Evolutionary conservation across 2,113 vertebrate genomes (phyloP), one percentile per base, ranked within the genome.

Genomic region (Tenebrosternarchus preto): DNA sequence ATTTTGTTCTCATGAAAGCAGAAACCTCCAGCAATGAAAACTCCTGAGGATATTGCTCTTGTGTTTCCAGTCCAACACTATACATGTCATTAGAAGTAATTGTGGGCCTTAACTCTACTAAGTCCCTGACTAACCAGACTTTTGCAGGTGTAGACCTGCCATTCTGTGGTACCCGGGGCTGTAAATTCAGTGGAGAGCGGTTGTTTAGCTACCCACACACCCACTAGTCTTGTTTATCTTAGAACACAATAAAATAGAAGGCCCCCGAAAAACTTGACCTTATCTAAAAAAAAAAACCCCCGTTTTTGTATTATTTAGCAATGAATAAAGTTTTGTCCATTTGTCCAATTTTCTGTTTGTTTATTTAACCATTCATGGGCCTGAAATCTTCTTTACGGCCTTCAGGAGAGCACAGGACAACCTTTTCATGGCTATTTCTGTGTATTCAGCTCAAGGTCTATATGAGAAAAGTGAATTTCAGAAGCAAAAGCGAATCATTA

Each of bases 131-230:
- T 31, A 66, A 20, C 33, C 63, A 66, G 63, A 66, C 63, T 0
- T 50, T 66, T 33, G 29, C 63, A 64, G 61, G 61, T 64, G 61
- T 19, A 64, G 61, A 19, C 61, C 17, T 64, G 61, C 61, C 61
- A 64, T 64, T 64, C 59, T 27, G 9, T n/a, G 29, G 24, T 64
- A 64, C 61, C 61, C 19, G 61, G 61, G 19, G 61, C 16, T 31
- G 12, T 64, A 27, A 64, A 63, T 63, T 63, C 25, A 29, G 12
- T 63, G 60, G 60, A 29, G 15, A 63, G 16, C 25, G 29, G 60
- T 11, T 63, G 27, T 64, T 31, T 5, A 64, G 25, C 12, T 31
- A 31, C 61, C 27, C 61, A 4, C 27, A 4, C 19, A 9, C 22
- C 27, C 7, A 61, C 15, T 25, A 2, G 24, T 61, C 59, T 61